Base-by-base conservation (phyloP, 2,888 invertebrate species). In the Brachyptera risi region DNA sequence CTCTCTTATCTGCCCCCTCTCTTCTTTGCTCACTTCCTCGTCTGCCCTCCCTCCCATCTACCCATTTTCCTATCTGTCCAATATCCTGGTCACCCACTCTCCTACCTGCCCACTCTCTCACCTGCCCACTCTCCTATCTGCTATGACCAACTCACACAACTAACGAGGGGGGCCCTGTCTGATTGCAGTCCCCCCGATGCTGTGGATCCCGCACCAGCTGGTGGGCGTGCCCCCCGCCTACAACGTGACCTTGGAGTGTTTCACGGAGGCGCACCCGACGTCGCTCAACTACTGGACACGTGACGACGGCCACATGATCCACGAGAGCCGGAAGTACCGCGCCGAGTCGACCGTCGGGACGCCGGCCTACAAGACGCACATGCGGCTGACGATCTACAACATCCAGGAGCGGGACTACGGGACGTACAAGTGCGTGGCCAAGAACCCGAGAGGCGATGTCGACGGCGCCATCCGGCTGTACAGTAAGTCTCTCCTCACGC, bases 251-350 rank as follows among this genome's bases (percentile, higher is more conserved):
- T 76, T 94, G 64, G 92, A 93, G 76, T 94, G 94, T 73, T 88
- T 88, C 73, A 91, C 92, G 4, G 94, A 94, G 76, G 93, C 94
- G 1, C 90, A 92, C 77, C 94, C 94, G 2, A 89, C 89, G 27
- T 93, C 94, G 15, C 81, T 94, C 62, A 93, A 93, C 77, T 92
- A 92, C 73, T 93, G 92, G 93, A 91, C 92, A 0, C 79, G 89
- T 63, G 91, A 90, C 72, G 90, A 89, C 69, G 90, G 90, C 9
- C 86, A 89, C 71, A 93, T 93, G 92, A 91, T 93, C 67, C 91
- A 91, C 72, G 91, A 92, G 71, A 89, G 86, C 58, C 75, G 79
- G 60, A 93, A 93, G 74, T 93, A 92, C 74, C 87, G 80, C 65
- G 72, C 72, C 19, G 69, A 70, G 70, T 88, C 87, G 67, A 83